These are phyloP conservation scores for Drosophila insularis DNA, from an alignment of 1,140 invertebrate genomes.

Conservation along the genomic window DNA sequence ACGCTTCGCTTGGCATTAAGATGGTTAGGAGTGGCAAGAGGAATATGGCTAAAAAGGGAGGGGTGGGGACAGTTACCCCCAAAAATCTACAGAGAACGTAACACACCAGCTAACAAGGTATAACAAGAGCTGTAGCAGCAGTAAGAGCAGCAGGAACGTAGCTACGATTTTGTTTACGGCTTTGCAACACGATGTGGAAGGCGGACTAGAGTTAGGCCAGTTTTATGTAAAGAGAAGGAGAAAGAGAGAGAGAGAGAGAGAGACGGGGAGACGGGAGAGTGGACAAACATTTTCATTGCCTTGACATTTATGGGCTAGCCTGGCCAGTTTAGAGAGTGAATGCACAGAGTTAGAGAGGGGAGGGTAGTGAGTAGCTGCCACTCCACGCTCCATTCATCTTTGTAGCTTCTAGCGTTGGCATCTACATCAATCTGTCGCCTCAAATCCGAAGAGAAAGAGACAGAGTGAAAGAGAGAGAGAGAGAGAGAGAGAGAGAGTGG, in stretches of 20 bases:
- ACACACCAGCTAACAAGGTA: conserved; percentile 74
- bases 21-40: neutral
- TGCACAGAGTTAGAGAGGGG: neutral
- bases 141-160: neutral
- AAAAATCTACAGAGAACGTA: conserved; percentile 6
- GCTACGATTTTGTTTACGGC: conserved; percentile 69
- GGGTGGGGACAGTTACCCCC: neutral
- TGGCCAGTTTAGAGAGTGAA: conserved; percentile 5
- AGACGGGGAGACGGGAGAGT: conserved; percentile 8
- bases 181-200: conserved; percentile 39
- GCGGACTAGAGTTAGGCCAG: conserved; percentile 49
- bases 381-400: conserved; percentile 40
- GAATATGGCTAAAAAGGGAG: conserved; percentile 28
- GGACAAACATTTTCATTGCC: conserved; percentile 74
- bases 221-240: too few relatives aligned
- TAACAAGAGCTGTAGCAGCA: conserved; percentile 40
- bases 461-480: too few relatives aligned
- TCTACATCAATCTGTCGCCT: conserved; percentile 68
- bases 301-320: conserved; percentile 56
- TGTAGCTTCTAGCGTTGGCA: conserved; percentile 32
- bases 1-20: conserved; percentile 66
- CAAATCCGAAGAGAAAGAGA: conserved; percentile 43
- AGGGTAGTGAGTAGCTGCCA: neutral
- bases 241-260: too few relatives aligned
- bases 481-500: too few relatives aligned